phyloP scores from a whole-genome alignment of 2,113 vertebrate genomes.

The Conger conger region DNA sequence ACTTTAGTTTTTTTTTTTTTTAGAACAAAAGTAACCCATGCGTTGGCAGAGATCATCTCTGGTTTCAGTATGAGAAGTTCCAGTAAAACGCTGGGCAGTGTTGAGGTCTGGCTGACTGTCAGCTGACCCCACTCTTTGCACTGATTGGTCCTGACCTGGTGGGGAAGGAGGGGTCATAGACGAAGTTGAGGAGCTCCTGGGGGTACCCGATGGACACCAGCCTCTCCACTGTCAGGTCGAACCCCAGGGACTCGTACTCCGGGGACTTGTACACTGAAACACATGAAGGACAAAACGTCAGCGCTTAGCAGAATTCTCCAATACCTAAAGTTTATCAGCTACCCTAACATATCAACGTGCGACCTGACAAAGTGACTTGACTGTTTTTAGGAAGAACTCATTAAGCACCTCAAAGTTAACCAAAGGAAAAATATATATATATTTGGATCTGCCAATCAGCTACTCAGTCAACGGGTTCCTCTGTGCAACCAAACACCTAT shows the following conservation, averaged over 20 bases:
- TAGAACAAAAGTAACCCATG: too few relatives aligned
- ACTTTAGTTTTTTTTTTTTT: too few relatives aligned
- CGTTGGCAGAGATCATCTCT: too few relatives aligned
- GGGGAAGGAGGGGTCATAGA: conserved; percentile 95
- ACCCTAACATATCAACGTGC: neutral
- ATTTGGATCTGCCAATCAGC: neutral
- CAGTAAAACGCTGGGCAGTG: neutral
- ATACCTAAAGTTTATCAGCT: neutral
- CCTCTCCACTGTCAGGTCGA: conserved; percentile 95
- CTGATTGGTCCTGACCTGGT: conserved; percentile 79
- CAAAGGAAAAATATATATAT: neutral
- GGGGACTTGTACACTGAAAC: conserved; percentile 96
- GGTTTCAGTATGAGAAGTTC: too few relatives aligned
- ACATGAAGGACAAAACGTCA: neutral
- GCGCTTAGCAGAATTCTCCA: neutral
- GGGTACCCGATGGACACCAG: conserved; percentile 97
- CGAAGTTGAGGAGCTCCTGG: conserved; percentile 94
- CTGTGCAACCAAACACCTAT: neutral
- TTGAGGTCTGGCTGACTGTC: neutral
- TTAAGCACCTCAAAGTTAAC: neutral
- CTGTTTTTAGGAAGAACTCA: neutral
- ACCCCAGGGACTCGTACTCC: conserved; percentile 97
- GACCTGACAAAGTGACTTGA: neutral
- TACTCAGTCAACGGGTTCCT: neutral
- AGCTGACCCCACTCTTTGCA: neutral